phyloP scores from a whole-genome alignment of 1,140 invertebrate genomes.

The Drosophila erecta region DNA sequence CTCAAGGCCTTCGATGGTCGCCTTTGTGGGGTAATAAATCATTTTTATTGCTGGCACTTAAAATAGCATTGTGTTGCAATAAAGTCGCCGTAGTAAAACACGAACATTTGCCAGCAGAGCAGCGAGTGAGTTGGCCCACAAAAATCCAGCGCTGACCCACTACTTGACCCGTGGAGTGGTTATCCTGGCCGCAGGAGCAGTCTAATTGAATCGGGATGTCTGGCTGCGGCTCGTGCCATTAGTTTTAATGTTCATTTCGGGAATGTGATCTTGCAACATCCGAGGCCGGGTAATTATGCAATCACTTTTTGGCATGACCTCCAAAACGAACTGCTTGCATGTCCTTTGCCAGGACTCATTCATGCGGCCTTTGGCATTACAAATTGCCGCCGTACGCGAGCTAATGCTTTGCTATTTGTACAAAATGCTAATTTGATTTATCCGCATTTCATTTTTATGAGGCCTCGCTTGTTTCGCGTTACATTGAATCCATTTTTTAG shows the following conservation, averaged over 20 bases:
- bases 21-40: conserved; percentile 55
- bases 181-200: not conserved
- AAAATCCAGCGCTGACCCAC: conserved; percentile 13
- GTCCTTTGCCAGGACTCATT: not conserved
- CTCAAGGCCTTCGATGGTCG: conserved; percentile 10
- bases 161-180: not conserved
- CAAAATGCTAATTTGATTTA: conserved; percentile 83
- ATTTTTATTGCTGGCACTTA: conserved; percentile 75
- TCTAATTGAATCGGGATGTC: conserved; percentile 35
- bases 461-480: conserved; percentile 30
- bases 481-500: conserved; percentile 66
- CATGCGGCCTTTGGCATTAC: conserved; percentile 43
- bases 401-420: conserved; percentile 77
- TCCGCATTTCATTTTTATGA: conserved; percentile 60
- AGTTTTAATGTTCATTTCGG: conserved; percentile 47
- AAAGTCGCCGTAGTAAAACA: conserved; percentile 36
- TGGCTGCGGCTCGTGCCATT: conserved; percentile 23
- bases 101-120: conserved; percentile 10
- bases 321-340: conserved; percentile 35
- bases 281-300: conserved; percentile 58
- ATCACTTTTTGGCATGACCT: conserved; percentile 47
- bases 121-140: conserved; percentile 17
- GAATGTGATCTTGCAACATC: conserved; percentile 18
- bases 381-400: conserved; percentile 68
- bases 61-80: conserved; percentile 62